Base-by-base conservation (phyloP, 2,888 invertebrate genomes). In the Drosophila acutilabella region DNA sequence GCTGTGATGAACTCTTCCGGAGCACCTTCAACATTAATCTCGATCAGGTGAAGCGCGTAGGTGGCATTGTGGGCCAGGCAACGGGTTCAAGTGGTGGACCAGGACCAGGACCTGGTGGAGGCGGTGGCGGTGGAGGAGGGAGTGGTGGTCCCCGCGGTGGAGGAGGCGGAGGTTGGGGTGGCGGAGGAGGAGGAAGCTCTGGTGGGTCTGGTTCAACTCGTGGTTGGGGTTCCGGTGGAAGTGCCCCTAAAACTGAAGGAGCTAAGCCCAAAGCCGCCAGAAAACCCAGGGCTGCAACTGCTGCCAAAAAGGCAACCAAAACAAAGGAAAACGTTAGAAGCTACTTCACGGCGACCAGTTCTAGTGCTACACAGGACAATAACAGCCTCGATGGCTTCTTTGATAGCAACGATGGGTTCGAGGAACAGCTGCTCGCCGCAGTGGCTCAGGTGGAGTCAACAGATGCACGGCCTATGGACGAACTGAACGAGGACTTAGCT, bases 1-100 rank as follows among this genome's bases (percentile, higher is more conserved):
- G 82, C 7, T 93, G 93, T 66, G 93, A 93, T 74, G 66, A 65
- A 2, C 82, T 88, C 26, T 91, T 92, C 58, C 89, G 91, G 2
- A 80, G 89, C 59, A 80, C 89, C 0, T 92, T 93, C 10, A 85
- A 92, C 60, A 91, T 93, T 18, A 92, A 91, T 77, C 45, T 88
- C 36, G 92, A 92, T 26, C 78, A 79, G 33, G 91, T 92, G 0
- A 92, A 91, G 53, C 76, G 70, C 18, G 80, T 89, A 13, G 92
- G 92, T 0, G 73, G 82, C 13, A 92, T 92, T 68, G 91, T 92
- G 0, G 44, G 70, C 3, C 81, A 80, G 51, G 58, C 66, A 16
- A 44, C 41, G 0, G 44, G 50, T 8, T 48, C 58, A 1, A 62
- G 73, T 0, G 48, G 64, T n/a, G 77, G 65, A 0, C 64, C 68